Percentiles rank a stretch among this genome's conserved stretches.
Conservation (phyloP, 2,888 invertebrate species). For the Yponomeuta plumbellus region DNA sequence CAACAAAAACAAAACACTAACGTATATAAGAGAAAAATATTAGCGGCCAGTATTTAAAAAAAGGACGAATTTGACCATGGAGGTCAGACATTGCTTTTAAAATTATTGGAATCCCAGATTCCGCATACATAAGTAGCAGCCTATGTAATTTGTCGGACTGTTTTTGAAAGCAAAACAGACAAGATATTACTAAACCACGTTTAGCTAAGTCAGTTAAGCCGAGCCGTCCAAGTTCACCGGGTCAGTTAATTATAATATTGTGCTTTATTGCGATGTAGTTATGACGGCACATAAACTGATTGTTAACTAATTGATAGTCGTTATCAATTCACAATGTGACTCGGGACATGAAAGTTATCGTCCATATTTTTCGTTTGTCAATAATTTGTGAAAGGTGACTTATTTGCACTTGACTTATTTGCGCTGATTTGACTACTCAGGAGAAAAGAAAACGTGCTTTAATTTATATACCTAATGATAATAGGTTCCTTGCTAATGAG, state of each 20-base stretch:
- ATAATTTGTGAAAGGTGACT: constrained; percentile 20
- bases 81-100: no score
- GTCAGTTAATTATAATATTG: constrained; percentile 50
- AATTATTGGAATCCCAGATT: no score
- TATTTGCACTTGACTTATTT: background rate
- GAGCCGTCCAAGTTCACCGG: constrained; percentile 35
- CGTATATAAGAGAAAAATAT: no score
- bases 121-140: no score
- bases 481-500: no score
- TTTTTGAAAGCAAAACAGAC: background rate
- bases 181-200: constrained; percentile 15
- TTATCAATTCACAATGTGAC: constrained; percentile 37
- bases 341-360: constrained; percentile 22
- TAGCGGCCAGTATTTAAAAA: no score
- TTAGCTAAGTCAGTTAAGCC: constrained; percentile 24
- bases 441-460: background rate
- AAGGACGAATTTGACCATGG: no score
- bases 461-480: background rate
- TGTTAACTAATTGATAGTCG: constrained; percentile 39
- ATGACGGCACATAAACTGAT: constrained; percentile 38
- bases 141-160: no score
- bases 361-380: constrained; percentile 15
- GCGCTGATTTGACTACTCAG: background rate
- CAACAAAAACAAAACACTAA: no score
- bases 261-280: constrained; percentile 40